Conservation (phyloP, 2,888 invertebrate genomes). For the Drosophila mulleri region DNA sequence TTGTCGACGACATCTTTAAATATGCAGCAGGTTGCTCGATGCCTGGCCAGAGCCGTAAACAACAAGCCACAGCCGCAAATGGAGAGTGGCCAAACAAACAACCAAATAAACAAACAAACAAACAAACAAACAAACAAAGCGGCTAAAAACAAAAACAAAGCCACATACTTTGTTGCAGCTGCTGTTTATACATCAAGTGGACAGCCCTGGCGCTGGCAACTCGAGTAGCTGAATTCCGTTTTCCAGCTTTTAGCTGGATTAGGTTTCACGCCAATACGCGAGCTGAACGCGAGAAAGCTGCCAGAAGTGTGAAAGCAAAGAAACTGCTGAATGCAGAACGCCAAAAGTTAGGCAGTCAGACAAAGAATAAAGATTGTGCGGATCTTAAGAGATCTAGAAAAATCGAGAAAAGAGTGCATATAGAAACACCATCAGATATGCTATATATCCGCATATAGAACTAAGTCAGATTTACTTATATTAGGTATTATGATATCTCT, state of each 20-base stretch:
- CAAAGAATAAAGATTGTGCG: background rate
- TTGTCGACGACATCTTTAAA: conserved; percentile 76
- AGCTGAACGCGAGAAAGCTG: background rate
- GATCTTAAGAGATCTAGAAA: background rate
- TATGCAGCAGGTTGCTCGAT: conserved; percentile 68
- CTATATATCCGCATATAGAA: too few species aligned
- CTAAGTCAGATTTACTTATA: too few species aligned
- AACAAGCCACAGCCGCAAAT: conserved; percentile 69
- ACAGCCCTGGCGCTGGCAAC: conserved; percentile 45
- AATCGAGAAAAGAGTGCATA: too few species aligned
- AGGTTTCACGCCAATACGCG: conserved; percentile 13
- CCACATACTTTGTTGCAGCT: conserved; percentile 26
- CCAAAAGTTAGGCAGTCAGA: too few species aligned
- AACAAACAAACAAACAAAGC: conserved; percentile 33
- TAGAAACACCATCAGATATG: too few species aligned
- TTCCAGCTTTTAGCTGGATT: conserved; percentile 28
- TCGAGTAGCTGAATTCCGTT: conserved; percentile 62
- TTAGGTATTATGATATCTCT: too few species aligned
- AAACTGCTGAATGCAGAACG: background rate
- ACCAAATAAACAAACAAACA: conserved; percentile 12
- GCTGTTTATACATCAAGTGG: conserved; percentile 50
- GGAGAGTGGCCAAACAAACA: conserved; percentile 73
- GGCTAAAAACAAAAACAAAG: conserved; percentile 35
- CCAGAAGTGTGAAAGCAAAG: conserved; percentile 4
- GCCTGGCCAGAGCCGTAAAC: conserved; percentile 60